Evolutionary conservation across 2,888 invertebrate genomes (phyloP).

Genomic region (Odontocerum albicorne): DNA sequence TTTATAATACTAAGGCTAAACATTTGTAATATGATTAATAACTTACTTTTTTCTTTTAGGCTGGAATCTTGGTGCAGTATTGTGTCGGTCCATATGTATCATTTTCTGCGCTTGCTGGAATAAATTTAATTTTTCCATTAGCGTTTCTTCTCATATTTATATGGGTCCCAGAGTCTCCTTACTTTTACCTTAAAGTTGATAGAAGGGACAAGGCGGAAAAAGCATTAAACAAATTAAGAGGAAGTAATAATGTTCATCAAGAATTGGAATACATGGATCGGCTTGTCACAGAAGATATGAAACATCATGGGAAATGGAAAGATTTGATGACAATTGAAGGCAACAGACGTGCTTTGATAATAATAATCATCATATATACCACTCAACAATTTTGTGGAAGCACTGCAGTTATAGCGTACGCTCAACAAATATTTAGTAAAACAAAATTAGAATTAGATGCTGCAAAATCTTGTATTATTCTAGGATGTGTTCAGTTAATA

Average conservation of each 20-base stretch:
- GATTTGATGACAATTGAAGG: conserved; percentile 53
- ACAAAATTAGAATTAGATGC: conserved; percentile 45
- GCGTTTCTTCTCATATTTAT: conserved; percentile 59
- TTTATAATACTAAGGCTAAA: no score
- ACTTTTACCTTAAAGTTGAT: conserved; percentile 56
- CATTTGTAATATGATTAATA: neutral
- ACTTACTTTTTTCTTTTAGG: conserved; percentile 41
- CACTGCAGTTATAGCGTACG: conserved; percentile 60
- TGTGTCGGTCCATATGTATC: conserved; percentile 61
- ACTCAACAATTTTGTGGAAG: conserved; percentile 64
- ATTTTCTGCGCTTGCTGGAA: conserved; percentile 57
- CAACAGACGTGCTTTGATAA: conserved; percentile 59
- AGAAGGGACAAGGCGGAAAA: conserved; percentile 56
- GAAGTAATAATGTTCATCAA: conserved; percentile 55
- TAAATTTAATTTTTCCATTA: conserved; percentile 58
- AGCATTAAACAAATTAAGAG: conserved; percentile 60
- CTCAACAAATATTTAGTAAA: conserved; percentile 62
- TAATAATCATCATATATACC: conserved; percentile 62
- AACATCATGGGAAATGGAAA: conserved; percentile 52
- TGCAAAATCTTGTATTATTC: conserved; percentile 55
- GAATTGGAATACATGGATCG: conserved; percentile 59
- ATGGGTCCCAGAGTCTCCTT: conserved; percentile 69
- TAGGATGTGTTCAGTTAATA: conserved; percentile 57
- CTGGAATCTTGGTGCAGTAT: conserved; percentile 62
- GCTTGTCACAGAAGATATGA: conserved; percentile 57